These are phyloP conservation scores for Parnassius orleans DNA, from an alignment of 2,888 invertebrate genomes.

Conservation along the genomic window DNA sequence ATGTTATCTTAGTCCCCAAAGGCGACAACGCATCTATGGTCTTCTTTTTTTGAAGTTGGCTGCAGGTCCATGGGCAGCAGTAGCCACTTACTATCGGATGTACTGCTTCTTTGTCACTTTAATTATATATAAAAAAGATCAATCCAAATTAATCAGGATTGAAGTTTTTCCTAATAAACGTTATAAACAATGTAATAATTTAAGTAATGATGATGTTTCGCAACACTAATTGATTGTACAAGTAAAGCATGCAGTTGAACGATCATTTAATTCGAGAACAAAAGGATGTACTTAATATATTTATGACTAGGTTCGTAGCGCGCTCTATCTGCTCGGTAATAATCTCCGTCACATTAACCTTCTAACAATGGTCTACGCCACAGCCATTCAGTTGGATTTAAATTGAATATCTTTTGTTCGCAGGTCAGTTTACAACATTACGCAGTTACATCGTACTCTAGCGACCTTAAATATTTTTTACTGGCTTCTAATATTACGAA, in stretches of 20 bases:
- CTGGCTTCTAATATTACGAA: conserved; percentile 50
- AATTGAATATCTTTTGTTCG: conserved; percentile 33
- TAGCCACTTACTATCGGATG: too few species aligned
- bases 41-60: too few species aligned
- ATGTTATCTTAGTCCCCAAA: too few species aligned
- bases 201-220: neutral
- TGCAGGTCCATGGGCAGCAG: too few species aligned
- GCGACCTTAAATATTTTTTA: conserved; percentile 58
- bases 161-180: too few species aligned
- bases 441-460: conserved; percentile 53
- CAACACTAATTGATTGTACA: neutral
- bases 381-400: conserved; percentile 17
- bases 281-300: neutral
- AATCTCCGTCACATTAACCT: neutral
- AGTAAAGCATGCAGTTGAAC: neutral
- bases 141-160: too few species aligned
- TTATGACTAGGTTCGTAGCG: neutral
- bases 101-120: too few species aligned
- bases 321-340: neutral
- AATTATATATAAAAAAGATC: too few species aligned
- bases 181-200: too few species aligned
- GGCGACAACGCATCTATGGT: too few species aligned
- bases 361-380: conserved; percentile 1
- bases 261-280: too few species aligned
- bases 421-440: conserved; percentile 56